A percentile compares a stretch with the other conserved stretches of the same genome.
Conservation (phyloP, 1,140 invertebrate genomes). For the Ostrea denselamellosa region DNA sequence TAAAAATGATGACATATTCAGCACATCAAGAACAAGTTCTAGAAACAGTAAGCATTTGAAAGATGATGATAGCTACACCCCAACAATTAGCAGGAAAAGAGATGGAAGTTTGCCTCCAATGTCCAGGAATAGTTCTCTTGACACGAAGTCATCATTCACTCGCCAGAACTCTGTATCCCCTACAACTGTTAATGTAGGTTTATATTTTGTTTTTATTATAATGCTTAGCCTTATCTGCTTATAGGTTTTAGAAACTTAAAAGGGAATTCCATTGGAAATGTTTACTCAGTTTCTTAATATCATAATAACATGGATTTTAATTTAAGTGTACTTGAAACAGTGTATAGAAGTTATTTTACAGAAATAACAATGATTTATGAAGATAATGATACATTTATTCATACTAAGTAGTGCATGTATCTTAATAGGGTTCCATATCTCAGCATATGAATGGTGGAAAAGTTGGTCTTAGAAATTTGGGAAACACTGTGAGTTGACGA, state of each 20-base stretch:
- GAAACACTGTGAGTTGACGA: conserved; percentile 87
- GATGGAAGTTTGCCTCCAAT: conserved; percentile 39
- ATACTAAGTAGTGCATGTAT: background rate
- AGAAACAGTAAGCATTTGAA: conserved; percentile 15
- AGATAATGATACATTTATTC: conserved; percentile 6
- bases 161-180: conserved; percentile 50
- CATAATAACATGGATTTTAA: no score
- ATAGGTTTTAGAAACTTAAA: no score
- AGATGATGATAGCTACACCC: conserved; percentile 26
- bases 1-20: conserved; percentile 26
- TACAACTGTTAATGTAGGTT: conserved; percentile 39
- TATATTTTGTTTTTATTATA: background rate
- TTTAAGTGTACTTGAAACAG: no score
- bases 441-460: conserved; percentile 82
- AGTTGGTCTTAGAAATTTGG: conserved; percentile 93
- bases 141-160: conserved; percentile 32
- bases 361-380: no score
- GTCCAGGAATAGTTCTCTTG: background rate
- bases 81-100: conserved; percentile 17
- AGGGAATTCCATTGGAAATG: no score
- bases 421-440: conserved; percentile 49
- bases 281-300: no score
- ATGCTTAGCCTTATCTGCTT: no score
- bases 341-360: no score
- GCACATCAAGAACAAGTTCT: conserved; percentile 11